Evolutionary conservation across 2,797 vertebrate genomes (phyloP), one percentile per base, ranked within the genome.

Genomic region (Crenuchus spilurus): DNA sequence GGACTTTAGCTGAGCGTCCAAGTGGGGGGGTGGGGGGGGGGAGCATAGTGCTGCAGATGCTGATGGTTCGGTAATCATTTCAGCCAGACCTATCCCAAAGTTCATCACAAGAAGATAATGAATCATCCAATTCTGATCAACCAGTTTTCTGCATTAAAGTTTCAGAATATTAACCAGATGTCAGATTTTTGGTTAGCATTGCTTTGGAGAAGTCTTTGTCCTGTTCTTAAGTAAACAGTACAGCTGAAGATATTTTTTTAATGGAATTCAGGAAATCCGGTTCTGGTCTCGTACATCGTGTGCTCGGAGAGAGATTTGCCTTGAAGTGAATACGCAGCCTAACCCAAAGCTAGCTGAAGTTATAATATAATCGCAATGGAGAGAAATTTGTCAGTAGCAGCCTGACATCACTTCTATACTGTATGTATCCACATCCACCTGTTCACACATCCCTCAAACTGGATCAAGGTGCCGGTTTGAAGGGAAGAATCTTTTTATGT

Each of bases 1-100:
- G 41, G 14, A 48, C 62, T 64, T 52, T 31, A 78, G 66, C 44
- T 8, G 62, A 28, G n/a, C 22, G 20, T 26, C 60, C 33, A 70
- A 74, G 58, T 49, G 54, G 10, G 62, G 70, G 37, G 55, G 60
- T 49, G 35, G 54, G 10, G 62, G 70, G 37, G 55, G 60, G 60
- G 35, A 49, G 22, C 16, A 1, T 22, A 51, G 3, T 30, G 11
- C 46, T 58, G 39, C 24, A 46, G 22, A 46, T 22, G 33, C 20
- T 54, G 46, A 70, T 30, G 2, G 37, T 51, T 46, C 70, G 20
- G 44, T 20, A 28, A 26, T 52, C 20, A 3, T 20, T 42, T 5
- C 5, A 26, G 48, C 1, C 13, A 8, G 30, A 31, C 4, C 0
- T 26, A 54, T 70, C 39, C 48, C 2, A 10, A 10, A 67, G 10